phyloP scores from a whole-genome alignment of 2,888 invertebrate genomes.

The Hofmannophila pseudospretella region DNA sequence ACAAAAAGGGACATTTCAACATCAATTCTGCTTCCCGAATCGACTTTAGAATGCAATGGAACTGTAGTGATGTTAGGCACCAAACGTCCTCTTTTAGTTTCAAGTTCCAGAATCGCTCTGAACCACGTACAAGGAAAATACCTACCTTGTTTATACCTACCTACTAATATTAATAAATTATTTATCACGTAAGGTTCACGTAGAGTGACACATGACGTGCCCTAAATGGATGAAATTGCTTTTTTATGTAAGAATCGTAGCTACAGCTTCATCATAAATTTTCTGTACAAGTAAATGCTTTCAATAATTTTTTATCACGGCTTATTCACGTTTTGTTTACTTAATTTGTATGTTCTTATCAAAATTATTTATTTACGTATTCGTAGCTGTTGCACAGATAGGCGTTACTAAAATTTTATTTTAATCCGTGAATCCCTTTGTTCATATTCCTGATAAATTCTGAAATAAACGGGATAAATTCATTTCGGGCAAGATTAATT shows the following conservation, averaged over 20 bases:
- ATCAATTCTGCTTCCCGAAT: constrained; percentile 49
- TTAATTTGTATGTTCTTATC: background rate
- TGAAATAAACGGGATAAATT: background rate
- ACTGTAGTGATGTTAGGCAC: too few species aligned
- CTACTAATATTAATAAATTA: too few species aligned
- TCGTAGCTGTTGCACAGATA: too few species aligned
- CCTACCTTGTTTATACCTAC: too few species aligned
- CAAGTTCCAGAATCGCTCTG: too few species aligned
- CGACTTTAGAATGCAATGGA: constrained; percentile 21
- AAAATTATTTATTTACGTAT: too few species aligned
- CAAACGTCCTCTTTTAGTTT: too few species aligned
- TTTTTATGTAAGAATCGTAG: constrained; percentile 2
- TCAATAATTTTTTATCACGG: background rate
- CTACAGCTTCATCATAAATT: background rate
- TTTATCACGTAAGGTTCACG: too few species aligned
- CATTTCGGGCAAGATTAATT: constrained; percentile 17
- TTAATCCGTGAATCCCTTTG: too few species aligned
- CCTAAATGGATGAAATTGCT: constrained; percentile 2
- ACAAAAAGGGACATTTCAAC: constrained; percentile 55
- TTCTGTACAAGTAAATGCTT: background rate
- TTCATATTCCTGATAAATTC: too few species aligned
- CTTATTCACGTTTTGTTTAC: background rate
- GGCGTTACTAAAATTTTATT: too few species aligned
- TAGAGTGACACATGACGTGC: constrained; percentile 4
- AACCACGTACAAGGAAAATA: too few species aligned